Evolutionary conservation across 2,113 vertebrate species (phyloP), one percentile per base, ranked within the genome.

Genomic region (Pristiophorus japonicus): DNA sequence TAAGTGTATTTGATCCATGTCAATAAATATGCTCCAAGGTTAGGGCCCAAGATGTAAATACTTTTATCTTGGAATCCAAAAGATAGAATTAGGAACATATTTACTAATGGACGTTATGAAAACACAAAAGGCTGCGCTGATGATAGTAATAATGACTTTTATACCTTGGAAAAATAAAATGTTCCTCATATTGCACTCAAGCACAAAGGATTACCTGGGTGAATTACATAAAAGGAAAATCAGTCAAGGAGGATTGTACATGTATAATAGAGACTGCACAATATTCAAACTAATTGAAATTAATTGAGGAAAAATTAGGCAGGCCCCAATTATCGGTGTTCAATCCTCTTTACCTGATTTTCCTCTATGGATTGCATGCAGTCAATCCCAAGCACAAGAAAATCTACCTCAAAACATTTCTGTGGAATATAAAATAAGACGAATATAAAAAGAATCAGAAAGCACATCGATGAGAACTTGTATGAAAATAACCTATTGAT

Each of bases 1-100:
- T 94, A 93, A 92, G 91, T 70, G 65, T 94, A 45, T 70, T 70
- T 70, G 45, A 94, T 94, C 38, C 65, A 94, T 30, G 24, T 3
- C 42, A 94, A 94, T 94, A 94, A 70, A 70, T 66, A 70, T 70
- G 16, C 38, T 51, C 45, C 3, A 5, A 34, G 16, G 27, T 94
- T 94, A 73, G 45, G 93, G 65, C 30, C 22, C 22, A 94, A 94
- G 45, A 8, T 4, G 1, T 42, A 67, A 67, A 70, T 67, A 94
- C 38, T 47, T 91, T 91, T 27, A 94, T 45, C 20, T 42, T 94
- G 20, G 91, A 67, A 45, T 45, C 42, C 24, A 73, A 94, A 94
- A 47, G 65, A 94, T 66, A n/a, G 24, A 94, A 45, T 34, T 47
- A 94, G 18, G 34, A 73, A 47, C 16, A 27, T 94, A 10, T 70